Base-by-base conservation (phyloP, 2,888 invertebrate species). In the Noctua fimbriata region DNA sequence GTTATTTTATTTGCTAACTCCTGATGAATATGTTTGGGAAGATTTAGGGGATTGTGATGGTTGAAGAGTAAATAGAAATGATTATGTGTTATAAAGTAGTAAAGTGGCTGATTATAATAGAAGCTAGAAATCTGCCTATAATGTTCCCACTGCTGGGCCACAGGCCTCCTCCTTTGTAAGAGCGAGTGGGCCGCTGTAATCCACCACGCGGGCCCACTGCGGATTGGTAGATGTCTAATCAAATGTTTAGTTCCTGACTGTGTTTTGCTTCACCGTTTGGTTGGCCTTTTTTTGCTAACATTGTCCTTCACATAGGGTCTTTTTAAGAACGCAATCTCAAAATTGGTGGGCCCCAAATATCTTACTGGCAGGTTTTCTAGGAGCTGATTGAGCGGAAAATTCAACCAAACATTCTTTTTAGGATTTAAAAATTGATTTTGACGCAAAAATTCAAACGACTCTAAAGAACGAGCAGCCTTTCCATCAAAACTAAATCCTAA, bases 1-100 rank as follows among this genome's bases (percentile, higher is more conserved):
- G 75, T 52, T 66, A 77, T 75, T 85, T 85, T 76, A 81, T 83
- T 88, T 81, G 81, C 79, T 41, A 44, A 81, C 55, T 81, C 79
- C 70, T 73, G 78, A 82, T 72, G 79, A 82, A 82, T 86, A 75
- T 83, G 76, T 82, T 79, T 63, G 60, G 55, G 36, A 55, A 70
- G 69, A 81, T 69, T 72, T 58, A 32, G 36, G 32, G 16, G 36
- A 65, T 58, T 24, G 32, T 10, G 63, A 32, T 60, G 24, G 72
- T 55, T 67, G 55, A n/a, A 60, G 41, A 58, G 60, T n/a, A 67
- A 67, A 41, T 36, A 32, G 3, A 47, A 69, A 71, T 52, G 1
- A 28, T 60, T 67, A 18, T 36, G 6, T n/a, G 24, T 36, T 71
- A 36, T 63, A 14, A 36, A 58, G n/a, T 7, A 36, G 18, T 14